Conservation (phyloP, 1,140 invertebrate genomes). For the Sycobia sp. region DNA sequence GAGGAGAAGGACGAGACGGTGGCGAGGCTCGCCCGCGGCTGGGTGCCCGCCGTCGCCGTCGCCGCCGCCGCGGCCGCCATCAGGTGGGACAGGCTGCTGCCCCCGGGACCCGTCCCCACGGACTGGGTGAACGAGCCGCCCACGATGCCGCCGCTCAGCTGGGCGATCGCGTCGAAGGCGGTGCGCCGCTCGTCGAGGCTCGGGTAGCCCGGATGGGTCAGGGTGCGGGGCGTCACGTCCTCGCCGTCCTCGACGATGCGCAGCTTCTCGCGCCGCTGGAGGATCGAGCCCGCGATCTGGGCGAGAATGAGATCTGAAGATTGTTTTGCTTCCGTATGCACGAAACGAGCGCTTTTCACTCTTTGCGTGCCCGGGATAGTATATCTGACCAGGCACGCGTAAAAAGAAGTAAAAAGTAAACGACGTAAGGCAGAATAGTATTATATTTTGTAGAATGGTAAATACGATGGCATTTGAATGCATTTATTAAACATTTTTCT, state of each 20-base stretch:
- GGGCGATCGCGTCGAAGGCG: conserved; percentile 39
- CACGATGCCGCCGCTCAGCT: background rate
- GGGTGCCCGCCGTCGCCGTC: too few relatives aligned
- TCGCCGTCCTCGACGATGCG: conserved; percentile 27
- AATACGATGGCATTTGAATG: too few relatives aligned
- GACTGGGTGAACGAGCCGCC: too few relatives aligned
- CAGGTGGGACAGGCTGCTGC: background rate
- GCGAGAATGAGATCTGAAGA: too few relatives aligned
- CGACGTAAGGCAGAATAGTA: too few relatives aligned
- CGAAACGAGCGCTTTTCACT: too few relatives aligned
- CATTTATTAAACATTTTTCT: too few relatives aligned
- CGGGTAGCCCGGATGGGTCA: conserved; percentile 48
- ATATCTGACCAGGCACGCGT: too few relatives aligned
- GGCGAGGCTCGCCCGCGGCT: background rate
- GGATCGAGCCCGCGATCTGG: conserved; percentile 18
- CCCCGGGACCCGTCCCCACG: background rate
- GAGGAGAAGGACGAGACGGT: background rate
- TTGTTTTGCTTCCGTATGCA: too few relatives aligned
- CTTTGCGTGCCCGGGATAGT: too few relatives aligned
- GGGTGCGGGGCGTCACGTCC: conserved; percentile 39
- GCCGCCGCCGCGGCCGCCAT: background rate
- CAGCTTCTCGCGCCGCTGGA: conserved; percentile 37
- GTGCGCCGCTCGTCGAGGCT: conserved; percentile 45
- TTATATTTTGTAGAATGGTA: too few relatives aligned
- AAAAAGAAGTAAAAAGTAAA: too few relatives aligned